Base-by-base conservation (phyloP, 2,113 vertebrate genomes). In the Spea bombifrons region DNA sequence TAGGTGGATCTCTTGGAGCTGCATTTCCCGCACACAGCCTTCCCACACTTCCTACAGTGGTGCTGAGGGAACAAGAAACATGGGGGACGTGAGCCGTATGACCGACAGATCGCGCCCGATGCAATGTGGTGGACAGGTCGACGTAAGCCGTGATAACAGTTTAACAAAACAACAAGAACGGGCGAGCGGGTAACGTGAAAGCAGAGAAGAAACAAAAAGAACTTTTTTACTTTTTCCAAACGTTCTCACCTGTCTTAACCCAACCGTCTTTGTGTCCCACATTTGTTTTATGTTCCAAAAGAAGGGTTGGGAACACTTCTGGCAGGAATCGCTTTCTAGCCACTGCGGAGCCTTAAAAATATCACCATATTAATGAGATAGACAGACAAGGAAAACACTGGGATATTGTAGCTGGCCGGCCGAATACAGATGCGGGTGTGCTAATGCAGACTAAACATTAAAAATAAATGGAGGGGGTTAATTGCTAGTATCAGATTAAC, bases 211-310 rank as follows among this genome's bases (percentile, higher is more conserved):
- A 8, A 48, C 55, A 10, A 13, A 45, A 50, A 5, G 1, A 44
- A 8, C 3, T 8, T 55, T 7, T 7, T 13, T 55, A 55, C 7
- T 2, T 13, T 30, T 30, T 57, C 13, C 15, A 10, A 3, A 4
- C 0, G 0, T 4, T n/a, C 88, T 90, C 69, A 99, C 97, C 94
- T 99, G 97, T 84, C 97, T 88, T 82, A 99, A 86, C 0, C 97
- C 97, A 75, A 99, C 63, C 0, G 96, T 98, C 88, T 97, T 99
- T 0, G 93, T 93, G 86, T 99, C 97, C 97, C 97, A 99, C 97
- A 99, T 99, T 89, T 99, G 97, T 83, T 97, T 99, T 86, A 99
- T 92, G 72, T 99, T 99, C 97, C 97, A 99, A 90, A 99, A 99
- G 86, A 99, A 99, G 5, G 97, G 97, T 75, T 99, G 97, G 78